Evolutionary conservation across 23 tunicate genomes (phyloP), one percentile per base, ranked within the genome.

Genomic region (Trididemnum nubilum): DNA sequence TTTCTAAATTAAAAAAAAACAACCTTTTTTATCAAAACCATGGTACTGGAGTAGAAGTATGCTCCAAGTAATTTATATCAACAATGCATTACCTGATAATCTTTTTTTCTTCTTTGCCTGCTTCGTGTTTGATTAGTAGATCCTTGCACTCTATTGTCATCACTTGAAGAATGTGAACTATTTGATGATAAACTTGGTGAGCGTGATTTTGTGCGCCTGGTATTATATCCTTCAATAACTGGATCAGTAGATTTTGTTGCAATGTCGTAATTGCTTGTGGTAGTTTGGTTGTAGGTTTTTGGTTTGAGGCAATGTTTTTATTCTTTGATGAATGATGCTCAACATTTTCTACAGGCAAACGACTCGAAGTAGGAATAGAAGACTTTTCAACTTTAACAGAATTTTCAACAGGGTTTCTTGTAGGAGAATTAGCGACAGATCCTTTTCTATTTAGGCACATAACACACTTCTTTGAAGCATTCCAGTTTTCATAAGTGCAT

Each of bases 401-500:
- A 12, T 61, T 23, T 61, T 61, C 26, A 26, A 7, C 12, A 44
- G 12, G 9, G 54, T 44, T 44, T 7, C 9, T 44, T 44, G 9
- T 15, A 44, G 54, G 15, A 7, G 54, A 61, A 61, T 61, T 61
- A 61, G 28, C 26, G 5, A 24, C 38, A 32, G 77, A 29, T 58
- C 51, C 29, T 71, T 54, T 67, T 33, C 51, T 71, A 77, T 33
- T 73, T 1, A 30, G 81, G 60, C 98, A 93, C 86, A 93, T 73
- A 19, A 82, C 89, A 73, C 98, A 93, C 1, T 60, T 72, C 32
- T 83, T 78, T 34, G 98, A 93, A 7, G 93, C 92, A 35, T 82
- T 76, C 87, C 81, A 93, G 64, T 93, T 93, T 76, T 82, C 83
- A 71, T 87, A 93, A 24, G 98, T 93, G 76, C 98, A 93, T 9